Evolutionary conservation across 2,797 vertebrate species (phyloP), one percentile per base, ranked within the genome.

Genomic region (Kryptopterus vitreolus): DNA sequence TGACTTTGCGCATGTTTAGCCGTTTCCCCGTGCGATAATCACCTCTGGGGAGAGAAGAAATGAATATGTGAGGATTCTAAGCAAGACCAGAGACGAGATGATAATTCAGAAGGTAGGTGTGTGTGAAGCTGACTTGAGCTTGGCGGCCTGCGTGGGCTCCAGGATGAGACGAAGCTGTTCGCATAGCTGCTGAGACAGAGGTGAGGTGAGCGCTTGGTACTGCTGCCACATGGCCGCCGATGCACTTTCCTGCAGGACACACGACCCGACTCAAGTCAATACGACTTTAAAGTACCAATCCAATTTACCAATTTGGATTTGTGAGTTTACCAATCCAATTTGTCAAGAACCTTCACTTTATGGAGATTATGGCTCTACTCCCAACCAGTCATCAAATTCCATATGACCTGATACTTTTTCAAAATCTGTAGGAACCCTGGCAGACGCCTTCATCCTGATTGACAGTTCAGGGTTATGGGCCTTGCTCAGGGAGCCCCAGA

Each of bases 1-100:
- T 99, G 78, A 99, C 96, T 89, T 99, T 99, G 43, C 96, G 94
- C 96, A 99, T 99, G 91, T 99, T 99, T 68, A 99, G 88, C 15
- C 98, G 94, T 84, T 99, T 99, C 75, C 98, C 98, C 0, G 97
- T 98, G 81, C 98, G 95, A 89, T 95, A 99, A 82, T 99, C 97
- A 2, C 98, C 98, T 89, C 98, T 99, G 90, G 1, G 55, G 8
- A 24, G 15, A 7, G 31, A 6, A 71, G 31, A 24, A 38, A 18
- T 11, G 18, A 68, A 12, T n/a, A n/a, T n/a, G 20, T 31, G 0
- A 48, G 24, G 13, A 3, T 6, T 3, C 22, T 22, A 7, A 57
- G 55, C 2, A 1, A 55, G 10, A 57, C 18, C 13, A 1, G 31
- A 48, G 0, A n/a, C 13, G 4, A 57, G 3, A 18, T 1, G 31